A percentile compares a stretch with the other conserved stretches of the same genome.
Conservation (phyloP, 2,888 invertebrate species). For the Sminthurides aquaticus region DNA sequence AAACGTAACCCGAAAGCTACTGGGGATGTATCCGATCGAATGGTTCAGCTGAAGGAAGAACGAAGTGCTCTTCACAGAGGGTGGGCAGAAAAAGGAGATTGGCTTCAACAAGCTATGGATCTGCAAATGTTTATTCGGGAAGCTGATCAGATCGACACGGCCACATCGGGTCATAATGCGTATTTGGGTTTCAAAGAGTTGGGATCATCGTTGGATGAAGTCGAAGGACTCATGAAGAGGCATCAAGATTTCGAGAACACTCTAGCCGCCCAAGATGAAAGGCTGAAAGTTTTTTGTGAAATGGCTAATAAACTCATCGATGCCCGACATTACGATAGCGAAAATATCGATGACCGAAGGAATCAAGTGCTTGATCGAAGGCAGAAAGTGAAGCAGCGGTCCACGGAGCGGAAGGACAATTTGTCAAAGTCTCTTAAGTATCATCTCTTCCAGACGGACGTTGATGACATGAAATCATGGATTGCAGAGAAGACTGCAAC, state of each 20-base stretch:
- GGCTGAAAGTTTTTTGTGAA: slow-evolving; percentile 72
- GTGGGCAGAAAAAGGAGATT: slow-evolving; percentile 78
- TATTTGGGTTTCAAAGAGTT: slow-evolving; percentile 81
- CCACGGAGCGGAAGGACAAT: slow-evolving; percentile 64
- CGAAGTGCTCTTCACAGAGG: slow-evolving; percentile 67
- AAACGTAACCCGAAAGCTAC: slow-evolving; percentile 59
- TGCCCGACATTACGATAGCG: slow-evolving; percentile 69
- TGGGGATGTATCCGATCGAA: slow-evolving; percentile 64
- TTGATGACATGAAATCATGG: slow-evolving; percentile 84
- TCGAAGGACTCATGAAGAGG: slow-evolving; percentile 82
- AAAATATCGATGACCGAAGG: slow-evolving; percentile 57
- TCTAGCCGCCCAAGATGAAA: slow-evolving; percentile 84
- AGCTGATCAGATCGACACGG: slow-evolving; percentile 93
- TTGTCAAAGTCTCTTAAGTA: slow-evolving; percentile 78
- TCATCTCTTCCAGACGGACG: slow-evolving; percentile 86
- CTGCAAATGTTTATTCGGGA: slow-evolving; percentile 89
- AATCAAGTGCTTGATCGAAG: slow-evolving; percentile 68
- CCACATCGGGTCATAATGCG: slow-evolving; percentile 86
- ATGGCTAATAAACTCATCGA: slow-evolving; percentile 68
- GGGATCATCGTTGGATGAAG: slow-evolving; percentile 82
- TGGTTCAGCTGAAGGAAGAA: slow-evolving; percentile 65
- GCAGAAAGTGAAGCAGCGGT: slow-evolving; percentile 59
- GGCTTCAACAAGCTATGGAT: slow-evolving; percentile 78
- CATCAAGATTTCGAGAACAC: slow-evolving; percentile 91
- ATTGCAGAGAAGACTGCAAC: slow-evolving; percentile 83